A percentile compares a stretch with the other conserved stretches of the same genome.
These are phyloP conservation scores for Cydia strobilella DNA, from an alignment of 1,140 invertebrate species.

Conservation along the genomic window DNA sequence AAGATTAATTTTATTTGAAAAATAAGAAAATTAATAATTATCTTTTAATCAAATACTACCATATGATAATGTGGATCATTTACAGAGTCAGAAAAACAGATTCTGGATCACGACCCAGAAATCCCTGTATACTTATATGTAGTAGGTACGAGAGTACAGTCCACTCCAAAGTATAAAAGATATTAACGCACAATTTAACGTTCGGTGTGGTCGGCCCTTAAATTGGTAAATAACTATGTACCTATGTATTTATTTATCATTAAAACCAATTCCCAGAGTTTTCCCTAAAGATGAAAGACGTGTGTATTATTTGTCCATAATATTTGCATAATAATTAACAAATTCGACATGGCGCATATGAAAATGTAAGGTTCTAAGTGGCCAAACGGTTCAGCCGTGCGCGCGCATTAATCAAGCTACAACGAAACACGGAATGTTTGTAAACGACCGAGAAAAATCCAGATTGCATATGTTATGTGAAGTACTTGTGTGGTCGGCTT, in stretches of 20 bases:
- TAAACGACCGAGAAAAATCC: slow-evolving; percentile 51
- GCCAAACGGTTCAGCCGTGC: slow-evolving; percentile 48
- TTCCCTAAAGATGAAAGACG: slow-evolving; percentile 52
- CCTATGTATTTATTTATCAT: neutral
- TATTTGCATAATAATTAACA: slow-evolving; percentile 71
- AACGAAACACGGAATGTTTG: slow-evolving; percentile 36
- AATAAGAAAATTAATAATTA: too few species aligned
- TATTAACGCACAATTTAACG: too few species aligned
- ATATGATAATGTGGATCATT: too few species aligned
- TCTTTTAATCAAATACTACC: too few species aligned
- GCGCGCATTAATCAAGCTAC: slow-evolving; percentile 65
- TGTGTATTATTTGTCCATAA: slow-evolving; percentile 54
- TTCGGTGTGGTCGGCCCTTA: too few species aligned
- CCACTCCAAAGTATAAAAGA: too few species aligned
- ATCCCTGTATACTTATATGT: too few species aligned
- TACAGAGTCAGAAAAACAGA: too few species aligned
- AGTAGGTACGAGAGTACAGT: too few species aligned
- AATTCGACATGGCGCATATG: slow-evolving; percentile 59
- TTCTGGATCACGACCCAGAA: too few species aligned
- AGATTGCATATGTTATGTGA: slow-evolving; percentile 46
- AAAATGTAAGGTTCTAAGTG: slow-evolving; percentile 54
- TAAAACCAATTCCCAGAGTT: slow-evolving; percentile 7
- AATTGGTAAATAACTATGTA: neutral
- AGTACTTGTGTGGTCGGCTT: neutral
- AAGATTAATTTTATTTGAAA: too few species aligned